phyloP scores from a whole-genome alignment of 2,888 invertebrate species.

The Eledone cirrhosa region DNA sequence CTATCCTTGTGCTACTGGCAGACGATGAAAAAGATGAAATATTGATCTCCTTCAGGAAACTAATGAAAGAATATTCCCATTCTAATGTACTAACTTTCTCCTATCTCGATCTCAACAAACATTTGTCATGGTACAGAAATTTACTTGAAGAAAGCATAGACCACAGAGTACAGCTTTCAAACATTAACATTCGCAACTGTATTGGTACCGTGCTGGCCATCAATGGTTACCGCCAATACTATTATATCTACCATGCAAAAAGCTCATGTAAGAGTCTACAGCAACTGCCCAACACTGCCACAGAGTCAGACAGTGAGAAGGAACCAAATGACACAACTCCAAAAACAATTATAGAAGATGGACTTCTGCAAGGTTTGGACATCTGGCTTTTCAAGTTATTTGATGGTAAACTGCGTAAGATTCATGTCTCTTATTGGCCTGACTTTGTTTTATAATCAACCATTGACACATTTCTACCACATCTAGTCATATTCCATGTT shows the following conservation, averaged over 20 bases:
- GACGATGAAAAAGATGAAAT: slow-evolving; percentile 85
- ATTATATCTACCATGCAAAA: slow-evolving; percentile 90
- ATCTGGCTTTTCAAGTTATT: slow-evolving; percentile 97
- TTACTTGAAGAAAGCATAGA: slow-evolving; percentile 77
- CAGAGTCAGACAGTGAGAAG: slow-evolving; percentile 40
- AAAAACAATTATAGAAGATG: slow-evolving; percentile 42
- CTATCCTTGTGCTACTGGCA: slow-evolving; percentile 90
- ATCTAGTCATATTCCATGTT: too few relatives aligned
- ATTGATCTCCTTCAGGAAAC: slow-evolving; percentile 89
- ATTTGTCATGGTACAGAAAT: slow-evolving; percentile 91
- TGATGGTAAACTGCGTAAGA: slow-evolving; percentile 94
- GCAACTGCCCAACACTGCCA: slow-evolving; percentile 34
- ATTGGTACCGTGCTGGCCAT: slow-evolving; percentile 90
- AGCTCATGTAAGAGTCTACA: slow-evolving; percentile 49
- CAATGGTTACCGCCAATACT: slow-evolving; percentile 96
- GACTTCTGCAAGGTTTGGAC: slow-evolving; percentile 79
- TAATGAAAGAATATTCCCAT: slow-evolving; percentile 94
- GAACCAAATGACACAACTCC: slow-evolving; percentile 41
- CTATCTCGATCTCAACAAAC: slow-evolving; percentile 90
- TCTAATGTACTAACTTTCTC: slow-evolving; percentile 97
- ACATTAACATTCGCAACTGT: slow-evolving; percentile 87
- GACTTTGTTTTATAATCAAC: slow-evolving; percentile 39
- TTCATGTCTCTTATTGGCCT: slow-evolving; percentile 97
- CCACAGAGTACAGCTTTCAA: slow-evolving; percentile 82
- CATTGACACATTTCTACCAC: too few relatives aligned